Percentiles rank a stretch among this genome's conserved stretches.
phyloP scores from a whole-genome alignment of 2,888 invertebrate species.

The Erannis defoliaria region DNA sequence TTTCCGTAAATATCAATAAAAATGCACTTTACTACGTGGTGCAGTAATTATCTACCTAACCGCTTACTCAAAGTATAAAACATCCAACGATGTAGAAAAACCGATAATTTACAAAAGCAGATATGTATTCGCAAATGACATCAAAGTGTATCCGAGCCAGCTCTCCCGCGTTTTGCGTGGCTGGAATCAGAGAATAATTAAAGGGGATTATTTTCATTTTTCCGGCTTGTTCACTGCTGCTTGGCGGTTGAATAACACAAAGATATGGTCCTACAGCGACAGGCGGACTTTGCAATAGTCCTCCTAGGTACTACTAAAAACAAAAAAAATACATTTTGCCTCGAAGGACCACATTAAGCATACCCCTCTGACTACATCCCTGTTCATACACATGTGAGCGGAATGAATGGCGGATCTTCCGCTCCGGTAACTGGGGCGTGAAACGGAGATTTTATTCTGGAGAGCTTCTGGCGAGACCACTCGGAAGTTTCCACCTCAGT shows the following conservation, averaged over 20 bases:
- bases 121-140: slow-evolving; percentile 40
- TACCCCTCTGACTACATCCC: slow-evolving; percentile 16
- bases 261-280: too few relatives aligned
- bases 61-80: slow-evolving; percentile 29
- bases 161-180: slow-evolving; percentile 24
- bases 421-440: slow-evolving; percentile 67
- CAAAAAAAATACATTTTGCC: background rate
- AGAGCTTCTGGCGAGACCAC: slow-evolving; percentile 59
- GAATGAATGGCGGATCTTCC: slow-evolving; percentile 67
- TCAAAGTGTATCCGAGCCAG: slow-evolving; percentile 40
- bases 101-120: slow-evolving; percentile 43
- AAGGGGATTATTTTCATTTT: slow-evolving; percentile 2
- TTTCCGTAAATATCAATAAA: background rate
- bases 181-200: slow-evolving; percentile 25
- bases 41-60: slow-evolving; percentile 18
- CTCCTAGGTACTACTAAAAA: too few relatives aligned
- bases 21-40: slow-evolving; percentile 1
- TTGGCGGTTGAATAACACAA: too few relatives aligned
- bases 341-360: background rate
- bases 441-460: slow-evolving; percentile 71
- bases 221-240: too few relatives aligned
- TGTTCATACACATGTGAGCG: slow-evolving; percentile 55
- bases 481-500: slow-evolving; percentile 61
- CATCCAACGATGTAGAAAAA: slow-evolving; percentile 40
- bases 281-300: too few relatives aligned